Evolutionary conservation across 2,113 vertebrate genomes (phyloP).

Genomic region (Gambusia affinis): DNA sequence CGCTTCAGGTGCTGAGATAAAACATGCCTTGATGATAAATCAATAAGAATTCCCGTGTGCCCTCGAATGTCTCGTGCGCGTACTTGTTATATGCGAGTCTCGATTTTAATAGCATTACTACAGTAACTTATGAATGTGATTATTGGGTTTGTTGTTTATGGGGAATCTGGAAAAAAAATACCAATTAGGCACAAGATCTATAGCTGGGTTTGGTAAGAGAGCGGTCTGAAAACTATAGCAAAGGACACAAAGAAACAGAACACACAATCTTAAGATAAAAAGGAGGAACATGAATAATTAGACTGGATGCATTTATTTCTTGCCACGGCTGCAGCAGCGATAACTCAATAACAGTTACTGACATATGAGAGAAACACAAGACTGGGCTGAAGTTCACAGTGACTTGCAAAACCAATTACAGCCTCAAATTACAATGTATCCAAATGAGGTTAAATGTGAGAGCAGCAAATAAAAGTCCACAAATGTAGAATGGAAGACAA

Average conservation of each 20-base stretch:
- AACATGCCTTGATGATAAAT: slow-evolving; percentile 40
- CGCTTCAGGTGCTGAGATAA: slow-evolving; percentile 25
- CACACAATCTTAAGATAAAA: slow-evolving; percentile 39
- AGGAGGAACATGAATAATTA: slow-evolving; percentile 33
- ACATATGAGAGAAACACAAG: slow-evolving; percentile 16
- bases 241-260: slow-evolving; percentile 26
- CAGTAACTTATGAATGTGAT: slow-evolving; percentile 9
- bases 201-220: slow-evolving; percentile 13
- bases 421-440: background rate
- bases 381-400: background rate
- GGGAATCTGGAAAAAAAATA: slow-evolving; percentile 2
- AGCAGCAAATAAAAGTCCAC: background rate
- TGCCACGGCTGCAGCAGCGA: slow-evolving; percentile 34
- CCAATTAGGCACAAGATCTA: slow-evolving; percentile 23
- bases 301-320: slow-evolving; percentile 35
- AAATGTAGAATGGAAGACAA: background rate
- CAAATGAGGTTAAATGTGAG: background rate
- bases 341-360: slow-evolving; percentile 3
- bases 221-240: slow-evolving; percentile 29
- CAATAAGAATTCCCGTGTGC: slow-evolving; percentile 20
- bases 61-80: slow-evolving; percentile 6
- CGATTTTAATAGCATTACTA: background rate
- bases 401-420: slow-evolving; percentile 12
- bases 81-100: slow-evolving; percentile 14
- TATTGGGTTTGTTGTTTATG: background rate